Evolutionary conservation across 1,140 invertebrate genomes (phyloP), one percentile per base, ranked within the genome.

Genomic region (Drosophila ercepeae): DNA sequence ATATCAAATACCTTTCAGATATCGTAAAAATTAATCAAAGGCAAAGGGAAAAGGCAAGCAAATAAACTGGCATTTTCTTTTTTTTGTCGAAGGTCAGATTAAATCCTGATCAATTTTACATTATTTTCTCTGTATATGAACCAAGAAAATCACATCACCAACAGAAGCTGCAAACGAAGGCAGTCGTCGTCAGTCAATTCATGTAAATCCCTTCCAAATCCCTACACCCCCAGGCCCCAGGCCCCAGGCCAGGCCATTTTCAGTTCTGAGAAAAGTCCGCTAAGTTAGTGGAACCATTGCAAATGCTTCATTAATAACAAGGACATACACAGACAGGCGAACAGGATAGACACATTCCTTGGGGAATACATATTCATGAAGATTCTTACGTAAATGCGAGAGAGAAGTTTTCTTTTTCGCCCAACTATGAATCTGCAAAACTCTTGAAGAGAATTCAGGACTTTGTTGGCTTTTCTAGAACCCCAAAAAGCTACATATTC

Each of bases 261-360:
- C 58, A 61, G 21, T 63, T 73, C 18, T 21, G 29, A 46, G 19
- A 53, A 61, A 63, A 72, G 69, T 54, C 69, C 69, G 69, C 57
- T 53, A 54, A 73, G 69, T 73, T 61, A 72, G 69, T 73, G 49
- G 69, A 72, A 44, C 32, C 34, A 34, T 49, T 48, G 64, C 45
- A 53, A 86, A 63, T 69, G 76, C 52, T 79, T 79, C 75, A 84
- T 86, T 84, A 84, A 86, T 76, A 84, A 79, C 72, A 65, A 44
- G 42, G 49, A 29, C 76, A 58, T 23, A 46, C 34, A 42, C 19
- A 21, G 36, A 39, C 25, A 54, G 9, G 18, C 7, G 19, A 25
- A 25, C 29, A 18, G 23, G 16, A 42, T 14, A 44, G 25, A 7
- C 53, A 21, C 18, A 61, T 45, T 49, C 70, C 42, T 19, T 18